Conservation (phyloP, 2,888 invertebrate genomes). For the Polydrusus tereticollis region DNA sequence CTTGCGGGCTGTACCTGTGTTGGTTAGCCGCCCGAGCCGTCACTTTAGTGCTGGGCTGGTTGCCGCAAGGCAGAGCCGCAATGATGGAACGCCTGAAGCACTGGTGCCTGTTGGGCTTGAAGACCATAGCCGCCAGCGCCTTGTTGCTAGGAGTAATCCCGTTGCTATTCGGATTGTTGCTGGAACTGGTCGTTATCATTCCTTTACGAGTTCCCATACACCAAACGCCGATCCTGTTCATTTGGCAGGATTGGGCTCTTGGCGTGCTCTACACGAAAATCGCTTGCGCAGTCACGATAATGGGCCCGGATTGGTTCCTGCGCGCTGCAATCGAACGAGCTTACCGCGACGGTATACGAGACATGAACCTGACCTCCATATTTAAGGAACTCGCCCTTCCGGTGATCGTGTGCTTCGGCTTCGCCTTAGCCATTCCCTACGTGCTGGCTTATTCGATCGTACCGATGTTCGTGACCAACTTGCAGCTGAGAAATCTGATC, state of each 20-base stretch:
- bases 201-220: constrained; percentile 93
- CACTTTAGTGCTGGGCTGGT: constrained; percentile 86
- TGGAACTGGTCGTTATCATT: constrained; percentile 92
- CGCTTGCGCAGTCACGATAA: constrained; percentile 94
- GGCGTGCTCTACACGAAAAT: constrained; percentile 98
- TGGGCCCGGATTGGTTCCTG: constrained; percentile 97
- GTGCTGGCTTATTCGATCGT: constrained; percentile 84
- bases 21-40: constrained; percentile 91
- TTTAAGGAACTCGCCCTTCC: constrained; percentile 90
- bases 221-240: constrained; percentile 89
- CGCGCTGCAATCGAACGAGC: constrained; percentile 92
- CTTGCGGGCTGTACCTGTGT: constrained; percentile 93
- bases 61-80: constrained; percentile 89
- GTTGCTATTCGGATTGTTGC: constrained; percentile 88
- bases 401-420: constrained; percentile 88
- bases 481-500: constrained; percentile 80
- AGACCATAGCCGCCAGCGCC: constrained; percentile 81
- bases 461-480: constrained; percentile 76
- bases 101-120: constrained; percentile 81
- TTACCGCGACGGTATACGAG: constrained; percentile 92
- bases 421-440: constrained; percentile 94
- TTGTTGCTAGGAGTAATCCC: constrained; percentile 92
- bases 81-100: constrained; percentile 78
- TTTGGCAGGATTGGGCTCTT: constrained; percentile 98
- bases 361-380: constrained; percentile 91